Evolutionary conservation across 1,140 invertebrate genomes (phyloP).

Genomic region (Sinella curviseta): DNA sequence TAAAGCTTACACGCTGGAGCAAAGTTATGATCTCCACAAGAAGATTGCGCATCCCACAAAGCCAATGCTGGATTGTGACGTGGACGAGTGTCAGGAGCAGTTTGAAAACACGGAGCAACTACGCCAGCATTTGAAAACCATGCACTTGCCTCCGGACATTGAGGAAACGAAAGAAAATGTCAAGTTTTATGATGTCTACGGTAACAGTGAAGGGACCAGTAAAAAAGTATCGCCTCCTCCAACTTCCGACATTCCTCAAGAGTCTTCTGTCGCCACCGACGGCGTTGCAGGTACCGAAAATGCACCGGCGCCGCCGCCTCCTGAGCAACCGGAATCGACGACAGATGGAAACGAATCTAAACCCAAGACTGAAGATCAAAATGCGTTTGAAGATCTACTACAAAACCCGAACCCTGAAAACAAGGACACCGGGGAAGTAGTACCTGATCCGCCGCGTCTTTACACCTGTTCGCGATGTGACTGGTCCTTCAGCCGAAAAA

Average conservation of each 20-base stretch:
- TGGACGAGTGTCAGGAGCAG: neutral
- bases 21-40: neutral
- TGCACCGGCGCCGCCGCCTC: too few species aligned
- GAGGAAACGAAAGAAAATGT: neutral
- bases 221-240: too few species aligned
- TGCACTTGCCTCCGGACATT: neutral
- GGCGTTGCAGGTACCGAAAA: too few species aligned
- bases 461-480: neutral
- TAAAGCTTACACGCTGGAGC: neutral
- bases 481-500: neutral
- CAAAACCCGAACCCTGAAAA: neutral
- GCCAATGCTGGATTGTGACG: neutral
- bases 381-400: neutral
- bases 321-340: neutral
- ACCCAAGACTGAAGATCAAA: neutral
- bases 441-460: neutral
- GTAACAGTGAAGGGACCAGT: neutral
- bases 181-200: neutral
- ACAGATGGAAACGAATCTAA: neutral
- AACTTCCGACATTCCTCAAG: too few species aligned
- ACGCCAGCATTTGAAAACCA: neutral
- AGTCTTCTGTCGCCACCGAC: too few species aligned
- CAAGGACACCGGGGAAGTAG: neutral
- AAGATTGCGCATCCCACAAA: constrained; percentile 11
- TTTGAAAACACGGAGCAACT: neutral